Evolutionary conservation across 1,140 invertebrate genomes (phyloP), one percentile per base, ranked within the genome.

Genomic region (Hestina assimilis): DNA sequence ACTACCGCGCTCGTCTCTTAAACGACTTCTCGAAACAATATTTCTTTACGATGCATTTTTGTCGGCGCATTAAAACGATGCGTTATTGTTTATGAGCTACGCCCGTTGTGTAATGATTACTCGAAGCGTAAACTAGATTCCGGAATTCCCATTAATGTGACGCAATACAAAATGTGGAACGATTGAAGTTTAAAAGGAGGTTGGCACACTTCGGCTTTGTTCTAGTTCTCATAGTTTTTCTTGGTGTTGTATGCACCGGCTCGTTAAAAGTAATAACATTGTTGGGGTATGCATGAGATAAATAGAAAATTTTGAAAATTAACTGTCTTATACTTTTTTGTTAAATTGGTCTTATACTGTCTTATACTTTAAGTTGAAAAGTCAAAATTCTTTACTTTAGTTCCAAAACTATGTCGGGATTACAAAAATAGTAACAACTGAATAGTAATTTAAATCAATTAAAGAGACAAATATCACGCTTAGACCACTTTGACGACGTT

Each of bases 91-190:
- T 69, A 53, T 68, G 67, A 63, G 57, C 69, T 53, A 59, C 52
- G 72, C 61, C 72, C 67, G 73, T 75, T 77, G 75, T 52, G 57
- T 69, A 72, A 81, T 69, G 45, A 63, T 69, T 65, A 57, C 47
- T 50, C 21, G 62, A 76, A 77, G 59, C 60, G 57, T 77, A 75
- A 72, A 77, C 56, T 43, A 47, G 54, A 65, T 68, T 63, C 45
- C 70, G 59, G 67, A 74, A 80, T 75, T 71, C 66, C 73, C 65
- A 71, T 72, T 66, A 79, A 63, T 69, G 55, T 79, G 67, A 62
- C 59, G 77, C 66, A 74, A 79, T 69, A 61, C 63, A 9, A 59
- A 63, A 69, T 60, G 47, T 69, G 28, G 63, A 61, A 48, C 66
- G 59, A 69, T 69, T 69, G 66, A 52, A 57, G 59, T 59, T 65